Base-by-base conservation (phyloP, 2,888 invertebrate species). In the Caenorhabditis angaria region DNA sequence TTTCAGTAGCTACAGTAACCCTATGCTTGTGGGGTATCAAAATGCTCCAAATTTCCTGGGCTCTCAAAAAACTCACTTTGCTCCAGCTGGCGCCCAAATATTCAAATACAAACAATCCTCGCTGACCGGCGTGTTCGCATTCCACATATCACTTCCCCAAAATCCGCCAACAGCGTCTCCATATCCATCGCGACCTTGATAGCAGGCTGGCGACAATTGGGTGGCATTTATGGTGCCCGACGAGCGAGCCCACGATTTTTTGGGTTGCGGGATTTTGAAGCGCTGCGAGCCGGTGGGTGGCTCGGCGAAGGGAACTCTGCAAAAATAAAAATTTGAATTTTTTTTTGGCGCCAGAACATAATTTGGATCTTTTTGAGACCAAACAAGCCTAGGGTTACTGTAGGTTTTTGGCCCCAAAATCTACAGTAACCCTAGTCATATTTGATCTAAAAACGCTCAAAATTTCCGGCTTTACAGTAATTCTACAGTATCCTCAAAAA, bases 51-150 rank as follows among this genome's bases (percentile, higher is more conserved):
- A 8, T 25, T 54, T 54, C 18, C 2, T 25, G 5, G 47, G 14
- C 8, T n/a, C n/a, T n/a, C n/a, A n/a, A n/a, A n/a, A n/a, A n/a
- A 64, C 76, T 65, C 29, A 83, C 83, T 71, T 70, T 5, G 61
- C 86, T 70, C 66, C 83, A 48, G 66, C 82, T 59, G 96, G 96
- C 50, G 92, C 92, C 88, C 94, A 94, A 81, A 96, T 93, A 89
- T 94, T 95, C 83, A 97, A 91, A 89, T 94, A 95, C 62, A 97
- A 92, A 89, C 97, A 97, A 90, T 97, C 95, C 90, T 97, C 96
- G 88, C 92, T 93, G 86, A 94, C 90, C 62, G 92, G 92, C 18
- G 95, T 95, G 88, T 95, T 95, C 54, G 95, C 94, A 89, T 95
- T 95, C 96, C 96, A 96, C 92, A 95, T 94, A 86, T 92, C 92